A percentile compares a stretch with the other conserved stretches of the same genome.
Evolutionary conservation across 2,888 invertebrate genomes (phyloP).

Genomic region (Troglohyphantes excavatus): DNA sequence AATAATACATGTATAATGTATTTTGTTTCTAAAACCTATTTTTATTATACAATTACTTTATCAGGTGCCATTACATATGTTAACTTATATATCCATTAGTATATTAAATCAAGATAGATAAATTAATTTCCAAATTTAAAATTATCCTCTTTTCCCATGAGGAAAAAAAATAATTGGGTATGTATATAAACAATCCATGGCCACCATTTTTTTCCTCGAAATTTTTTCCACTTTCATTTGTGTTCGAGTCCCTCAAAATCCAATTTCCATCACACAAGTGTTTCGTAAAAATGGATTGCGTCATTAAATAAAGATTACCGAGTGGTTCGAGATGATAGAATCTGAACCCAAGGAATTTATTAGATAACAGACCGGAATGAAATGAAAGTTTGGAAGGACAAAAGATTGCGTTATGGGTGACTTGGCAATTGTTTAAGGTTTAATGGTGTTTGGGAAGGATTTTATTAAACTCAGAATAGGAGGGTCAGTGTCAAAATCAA

Average conservation of each 20-base stretch:
- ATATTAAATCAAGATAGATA: no score
- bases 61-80: no score
- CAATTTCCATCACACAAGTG: conserved; percentile 23
- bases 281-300: conserved; percentile 46
- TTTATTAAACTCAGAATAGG: background rate
- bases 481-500: background rate
- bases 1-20: no score
- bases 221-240: no score
- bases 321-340: conserved; percentile 6
- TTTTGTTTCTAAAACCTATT: no score
- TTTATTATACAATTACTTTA: no score
- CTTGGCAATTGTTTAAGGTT: background rate
- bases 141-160: no score
- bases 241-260: conserved; percentile 32
- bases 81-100: no score
- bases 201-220: no score
- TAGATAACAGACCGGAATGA: conserved; percentile 23
- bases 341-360: conserved; percentile 12
- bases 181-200: no score
- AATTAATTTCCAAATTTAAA: no score
- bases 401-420: background rate
- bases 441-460: background rate
- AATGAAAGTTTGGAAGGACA: conserved; percentile 12
- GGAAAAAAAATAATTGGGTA: no score
- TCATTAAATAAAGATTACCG: conserved; percentile 51